phyloP scores from a whole-genome alignment of 2,888 invertebrate genomes.

The Leptopilina myrica region DNA sequence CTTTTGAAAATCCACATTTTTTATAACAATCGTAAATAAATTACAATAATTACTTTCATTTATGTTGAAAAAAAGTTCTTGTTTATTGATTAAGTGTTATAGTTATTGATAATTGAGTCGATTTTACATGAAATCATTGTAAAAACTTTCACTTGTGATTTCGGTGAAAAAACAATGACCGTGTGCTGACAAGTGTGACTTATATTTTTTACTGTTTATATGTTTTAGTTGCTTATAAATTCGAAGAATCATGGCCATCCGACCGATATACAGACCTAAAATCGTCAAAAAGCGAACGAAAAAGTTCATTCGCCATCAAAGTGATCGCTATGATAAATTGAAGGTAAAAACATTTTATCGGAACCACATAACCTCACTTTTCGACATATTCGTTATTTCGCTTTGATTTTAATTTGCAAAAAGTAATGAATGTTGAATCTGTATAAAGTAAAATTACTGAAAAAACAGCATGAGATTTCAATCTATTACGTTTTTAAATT shows the following conservation, averaged over 20 bases:
- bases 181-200: constrained; percentile 13
- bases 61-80: background rate
- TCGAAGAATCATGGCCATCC: constrained; percentile 87
- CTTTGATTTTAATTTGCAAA: background rate
- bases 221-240: constrained; percentile 63
- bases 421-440: background rate
- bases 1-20: constrained; percentile 11
- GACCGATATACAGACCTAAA: constrained; percentile 91
- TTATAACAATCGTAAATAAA: constrained; percentile 9
- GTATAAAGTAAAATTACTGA: no score
- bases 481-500: no score
- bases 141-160: background rate
- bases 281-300: constrained; percentile 99
- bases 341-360: constrained; percentile 80
- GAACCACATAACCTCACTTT: constrained; percentile 52
- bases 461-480: no score
- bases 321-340: constrained; percentile 97
- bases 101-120: background rate
- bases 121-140: constrained; percentile 6
- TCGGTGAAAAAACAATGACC: constrained; percentile 6
- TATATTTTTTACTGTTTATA: background rate
- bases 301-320: constrained; percentile 98
- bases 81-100: background rate
- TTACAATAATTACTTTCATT: background rate
- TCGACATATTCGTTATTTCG: constrained; percentile 4